These are phyloP conservation scores for Pantherophis guttatus DNA, from an alignment of 2,113 vertebrate genomes.

Conservation along the genomic window DNA sequence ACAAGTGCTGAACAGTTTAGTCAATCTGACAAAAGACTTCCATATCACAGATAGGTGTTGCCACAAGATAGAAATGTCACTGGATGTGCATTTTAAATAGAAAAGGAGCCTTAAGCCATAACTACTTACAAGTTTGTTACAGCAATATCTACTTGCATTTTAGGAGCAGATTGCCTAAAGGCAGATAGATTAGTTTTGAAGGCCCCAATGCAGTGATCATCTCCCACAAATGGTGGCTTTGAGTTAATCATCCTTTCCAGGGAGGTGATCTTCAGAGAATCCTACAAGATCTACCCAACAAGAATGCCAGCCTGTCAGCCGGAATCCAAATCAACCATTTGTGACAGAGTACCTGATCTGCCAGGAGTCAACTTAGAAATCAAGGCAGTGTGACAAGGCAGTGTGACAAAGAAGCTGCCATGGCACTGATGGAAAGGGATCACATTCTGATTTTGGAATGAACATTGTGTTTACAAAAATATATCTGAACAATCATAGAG, in stretches of 20 bases:
- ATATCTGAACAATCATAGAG: too few species aligned
- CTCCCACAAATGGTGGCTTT: not conserved
- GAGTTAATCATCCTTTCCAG: not conserved
- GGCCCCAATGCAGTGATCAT: too few species aligned
- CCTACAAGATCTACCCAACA: not conserved
- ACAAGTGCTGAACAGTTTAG: not conserved
- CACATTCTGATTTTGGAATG: not conserved
- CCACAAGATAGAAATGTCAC: not conserved
- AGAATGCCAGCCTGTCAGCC: not conserved
- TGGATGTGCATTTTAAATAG: not conserved
- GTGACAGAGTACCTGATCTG: not conserved
- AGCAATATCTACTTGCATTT: not conserved
- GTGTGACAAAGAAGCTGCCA: not conserved
- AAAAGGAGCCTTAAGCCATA: not conserved
- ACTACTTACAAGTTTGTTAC: not conserved
- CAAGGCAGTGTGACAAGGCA: not conserved
- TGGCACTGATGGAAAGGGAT: not conserved
- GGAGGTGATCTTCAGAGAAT: not conserved
- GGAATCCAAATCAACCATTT: not conserved
- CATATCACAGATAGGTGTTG: not conserved
- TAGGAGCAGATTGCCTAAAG: not conserved
- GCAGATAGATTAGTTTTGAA: not conserved
- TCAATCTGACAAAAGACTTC: not conserved
- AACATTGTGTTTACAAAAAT: not conserved
- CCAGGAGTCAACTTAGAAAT: not conserved